Conservation (phyloP, 2,113 vertebrate genomes). For the Passer domesticus region DNA sequence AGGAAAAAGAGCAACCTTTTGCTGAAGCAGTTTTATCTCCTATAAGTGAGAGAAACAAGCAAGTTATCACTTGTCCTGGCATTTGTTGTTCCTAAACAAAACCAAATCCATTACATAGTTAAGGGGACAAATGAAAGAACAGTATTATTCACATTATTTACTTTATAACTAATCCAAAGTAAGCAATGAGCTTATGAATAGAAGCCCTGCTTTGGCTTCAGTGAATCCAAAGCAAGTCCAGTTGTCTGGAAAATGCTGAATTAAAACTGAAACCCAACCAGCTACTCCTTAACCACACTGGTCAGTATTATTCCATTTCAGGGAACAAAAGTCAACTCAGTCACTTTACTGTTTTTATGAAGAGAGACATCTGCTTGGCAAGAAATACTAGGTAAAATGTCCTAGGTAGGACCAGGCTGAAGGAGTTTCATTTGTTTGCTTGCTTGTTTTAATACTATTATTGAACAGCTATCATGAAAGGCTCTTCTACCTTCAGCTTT, state of each 20-base stretch:
- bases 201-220: not conserved
- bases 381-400: not conserved
- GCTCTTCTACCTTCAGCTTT: not conserved
- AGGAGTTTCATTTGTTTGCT: not conserved
- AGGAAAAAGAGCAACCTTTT: not conserved
- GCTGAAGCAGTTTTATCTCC: not conserved
- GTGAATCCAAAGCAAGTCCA: not conserved
- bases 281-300: not conserved
- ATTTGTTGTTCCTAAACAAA: not conserved
- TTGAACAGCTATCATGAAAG: not conserved
- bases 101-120: not conserved
- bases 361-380: not conserved
- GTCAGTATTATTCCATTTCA: not conserved
- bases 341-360: not conserved
- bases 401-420: not conserved
- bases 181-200: slow-evolving; percentile 13
- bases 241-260: not conserved
- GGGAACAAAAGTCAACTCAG: not conserved
- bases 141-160: not conserved
- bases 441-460: not conserved
- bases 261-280: not conserved
- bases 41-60: not conserved
- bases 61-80: not conserved
- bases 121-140: not conserved
- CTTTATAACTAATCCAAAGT: slow-evolving; percentile 8